Conservation (phyloP, 2,797 vertebrate species). For the Toxotes lorentzi region DNA sequence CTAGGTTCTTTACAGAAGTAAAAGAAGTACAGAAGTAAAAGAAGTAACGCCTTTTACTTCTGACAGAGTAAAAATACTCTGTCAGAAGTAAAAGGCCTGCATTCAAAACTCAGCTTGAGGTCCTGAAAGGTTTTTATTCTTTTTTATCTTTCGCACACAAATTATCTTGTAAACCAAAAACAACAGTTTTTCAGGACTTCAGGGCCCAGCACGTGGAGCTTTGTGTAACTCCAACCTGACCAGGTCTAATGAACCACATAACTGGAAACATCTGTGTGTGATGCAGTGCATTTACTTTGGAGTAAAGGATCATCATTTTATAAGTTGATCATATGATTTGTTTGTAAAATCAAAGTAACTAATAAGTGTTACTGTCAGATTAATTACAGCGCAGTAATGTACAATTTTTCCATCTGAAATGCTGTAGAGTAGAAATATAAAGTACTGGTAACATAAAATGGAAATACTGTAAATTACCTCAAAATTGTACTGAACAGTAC, state of each 20-base stretch:
- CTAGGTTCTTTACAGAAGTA: background rate
- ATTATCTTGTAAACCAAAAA: background rate
- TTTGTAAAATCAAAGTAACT: background rate
- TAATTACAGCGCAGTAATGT: background rate
- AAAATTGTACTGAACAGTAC: background rate
- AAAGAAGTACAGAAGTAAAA: background rate
- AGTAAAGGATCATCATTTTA: background rate
- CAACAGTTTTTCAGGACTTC: background rate
- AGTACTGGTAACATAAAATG: background rate
- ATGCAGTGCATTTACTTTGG: background rate
- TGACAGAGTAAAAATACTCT: no score
- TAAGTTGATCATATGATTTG: background rate
- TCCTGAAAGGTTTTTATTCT: background rate
- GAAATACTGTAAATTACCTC: background rate
- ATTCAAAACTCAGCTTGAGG: no score
- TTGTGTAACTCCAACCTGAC: background rate
- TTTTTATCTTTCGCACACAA: background rate
- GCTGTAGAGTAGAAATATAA: background rate
- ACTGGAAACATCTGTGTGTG: conserved; percentile 22
- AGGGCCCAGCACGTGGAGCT: background rate
- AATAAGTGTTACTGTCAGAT: background rate
- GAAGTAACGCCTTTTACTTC: no score
- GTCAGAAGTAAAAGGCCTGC: no score
- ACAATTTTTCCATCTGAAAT: background rate
- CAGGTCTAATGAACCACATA: background rate